Evolutionary conservation across 2,113 vertebrate genomes (phyloP).

Genomic region (Nothocercus julius): DNA sequence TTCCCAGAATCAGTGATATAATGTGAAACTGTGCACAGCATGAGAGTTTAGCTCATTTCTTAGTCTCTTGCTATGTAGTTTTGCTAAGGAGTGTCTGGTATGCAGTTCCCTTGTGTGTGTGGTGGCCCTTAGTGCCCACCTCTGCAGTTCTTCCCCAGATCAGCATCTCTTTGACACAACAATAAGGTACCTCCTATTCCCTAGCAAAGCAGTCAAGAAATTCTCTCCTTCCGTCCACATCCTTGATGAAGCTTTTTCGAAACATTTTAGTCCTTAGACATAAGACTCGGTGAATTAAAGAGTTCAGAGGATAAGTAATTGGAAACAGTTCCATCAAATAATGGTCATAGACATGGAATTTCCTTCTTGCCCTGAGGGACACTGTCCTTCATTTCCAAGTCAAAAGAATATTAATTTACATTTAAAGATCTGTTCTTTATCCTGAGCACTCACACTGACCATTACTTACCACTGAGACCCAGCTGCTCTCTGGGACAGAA

Average conservation of each 20-base stretch:
- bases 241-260: constrained; percentile 6
- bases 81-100: background rate
- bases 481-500: background rate
- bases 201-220: background rate
- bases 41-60: background rate
- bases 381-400: background rate
- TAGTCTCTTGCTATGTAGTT: background rate
- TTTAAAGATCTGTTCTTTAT: background rate
- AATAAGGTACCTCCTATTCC: background rate
- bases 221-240: background rate
- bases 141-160: background rate
- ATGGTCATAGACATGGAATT: background rate
- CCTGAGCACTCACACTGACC: background rate
- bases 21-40: background rate
- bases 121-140: background rate
- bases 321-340: constrained; percentile 27
- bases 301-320: constrained; percentile 16
- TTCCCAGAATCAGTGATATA: background rate
- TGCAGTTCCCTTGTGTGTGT: background rate
- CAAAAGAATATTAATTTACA: constrained; percentile 1
- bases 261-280: background rate
- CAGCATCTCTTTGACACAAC: background rate
- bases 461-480: background rate
- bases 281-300: constrained; percentile 5
- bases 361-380: constrained; percentile 3